Conservation (phyloP, 2,797 vertebrate genomes). For the Gadopsis marmoratus region DNA sequence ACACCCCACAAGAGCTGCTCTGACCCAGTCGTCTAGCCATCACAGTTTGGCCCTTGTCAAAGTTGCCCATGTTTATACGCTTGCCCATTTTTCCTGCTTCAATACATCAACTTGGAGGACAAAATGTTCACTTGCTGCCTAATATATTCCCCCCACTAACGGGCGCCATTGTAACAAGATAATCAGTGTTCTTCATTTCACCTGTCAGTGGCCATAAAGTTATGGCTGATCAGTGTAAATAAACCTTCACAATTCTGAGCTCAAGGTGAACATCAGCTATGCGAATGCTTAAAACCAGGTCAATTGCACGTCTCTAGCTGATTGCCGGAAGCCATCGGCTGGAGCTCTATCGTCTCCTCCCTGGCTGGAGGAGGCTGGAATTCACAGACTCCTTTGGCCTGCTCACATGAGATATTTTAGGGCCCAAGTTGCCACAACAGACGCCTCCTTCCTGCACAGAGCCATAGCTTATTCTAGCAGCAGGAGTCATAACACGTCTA, state of each 20-base stretch:
- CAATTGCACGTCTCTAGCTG: slow-evolving; percentile 15
- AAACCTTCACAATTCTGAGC: slow-evolving; percentile 26
- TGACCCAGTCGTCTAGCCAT: too few species aligned
- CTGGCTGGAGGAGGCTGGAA: slow-evolving; percentile 3
- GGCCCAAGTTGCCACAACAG: slow-evolving; percentile 20
- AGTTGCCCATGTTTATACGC: too few species aligned
- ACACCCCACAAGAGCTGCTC: too few species aligned
- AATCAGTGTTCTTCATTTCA: too few species aligned
- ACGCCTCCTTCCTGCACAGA: slow-evolving; percentile 16
- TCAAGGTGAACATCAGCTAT: slow-evolving; percentile 44
- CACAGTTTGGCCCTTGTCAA: too few species aligned
- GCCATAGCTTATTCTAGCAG: slow-evolving; percentile 21
- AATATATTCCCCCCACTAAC: too few species aligned
- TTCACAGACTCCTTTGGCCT: slow-evolving; percentile 30
- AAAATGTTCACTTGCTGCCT: too few species aligned
- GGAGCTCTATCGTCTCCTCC: not conserved
- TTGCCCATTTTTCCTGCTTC: too few species aligned
- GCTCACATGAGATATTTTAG: slow-evolving; percentile 56
- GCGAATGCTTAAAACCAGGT: slow-evolving; percentile 23
- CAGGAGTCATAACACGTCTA: slow-evolving; percentile 12
- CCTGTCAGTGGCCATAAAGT: too few species aligned
- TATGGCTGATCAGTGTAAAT: slow-evolving; percentile 11
- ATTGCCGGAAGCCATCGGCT: slow-evolving; percentile 16
- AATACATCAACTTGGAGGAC: too few species aligned
- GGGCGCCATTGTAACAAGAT: too few species aligned